Evolutionary conservation across 2,797 vertebrate genomes (phyloP).

Genomic region (Ctenosaura bakeri): DNA sequence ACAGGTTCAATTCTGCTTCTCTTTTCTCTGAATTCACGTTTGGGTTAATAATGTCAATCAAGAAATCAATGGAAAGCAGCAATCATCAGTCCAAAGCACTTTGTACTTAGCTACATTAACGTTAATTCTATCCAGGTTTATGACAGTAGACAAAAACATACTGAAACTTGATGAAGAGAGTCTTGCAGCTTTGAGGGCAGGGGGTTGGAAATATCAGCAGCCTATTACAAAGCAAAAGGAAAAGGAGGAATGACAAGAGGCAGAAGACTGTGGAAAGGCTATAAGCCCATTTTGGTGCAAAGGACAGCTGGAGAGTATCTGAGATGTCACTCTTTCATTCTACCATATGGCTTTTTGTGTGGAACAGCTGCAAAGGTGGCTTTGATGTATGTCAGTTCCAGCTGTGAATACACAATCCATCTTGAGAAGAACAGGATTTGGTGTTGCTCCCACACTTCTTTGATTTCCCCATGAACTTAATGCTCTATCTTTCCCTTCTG

Average conservation of each 20-base stretch:
- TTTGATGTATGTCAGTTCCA: conserved; percentile 49
- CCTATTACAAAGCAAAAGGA: background rate
- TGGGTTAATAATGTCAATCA: background rate
- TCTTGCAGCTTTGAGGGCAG: background rate
- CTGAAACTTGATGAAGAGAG: conserved; percentile 30
- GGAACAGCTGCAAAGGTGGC: conserved; percentile 35
- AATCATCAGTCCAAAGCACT: background rate
- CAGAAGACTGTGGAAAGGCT: conserved; percentile 11
- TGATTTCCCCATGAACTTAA: conserved; percentile 5
- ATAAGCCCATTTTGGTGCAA: conserved; percentile 15
- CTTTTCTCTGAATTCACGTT: background rate
- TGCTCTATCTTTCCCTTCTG: background rate
- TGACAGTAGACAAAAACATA: conserved; percentile 9
- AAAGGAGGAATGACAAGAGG: background rate
- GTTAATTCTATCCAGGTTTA: background rate
- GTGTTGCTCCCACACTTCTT: conserved; percentile 22
- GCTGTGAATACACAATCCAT: conserved; percentile 48
- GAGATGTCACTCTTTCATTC: background rate
- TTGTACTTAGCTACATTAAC: background rate
- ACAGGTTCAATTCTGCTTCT: background rate
- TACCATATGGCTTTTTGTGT: conserved; percentile 32
- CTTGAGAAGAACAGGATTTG: background rate
- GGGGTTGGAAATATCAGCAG: conserved; percentile 35
- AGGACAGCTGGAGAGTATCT: conserved; percentile 51
- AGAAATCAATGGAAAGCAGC: background rate